Percentiles rank a stretch among this genome's conserved stretches.
phyloP scores from a whole-genome alignment of 2,113 vertebrate genomes.

The Lonchura striata region DNA sequence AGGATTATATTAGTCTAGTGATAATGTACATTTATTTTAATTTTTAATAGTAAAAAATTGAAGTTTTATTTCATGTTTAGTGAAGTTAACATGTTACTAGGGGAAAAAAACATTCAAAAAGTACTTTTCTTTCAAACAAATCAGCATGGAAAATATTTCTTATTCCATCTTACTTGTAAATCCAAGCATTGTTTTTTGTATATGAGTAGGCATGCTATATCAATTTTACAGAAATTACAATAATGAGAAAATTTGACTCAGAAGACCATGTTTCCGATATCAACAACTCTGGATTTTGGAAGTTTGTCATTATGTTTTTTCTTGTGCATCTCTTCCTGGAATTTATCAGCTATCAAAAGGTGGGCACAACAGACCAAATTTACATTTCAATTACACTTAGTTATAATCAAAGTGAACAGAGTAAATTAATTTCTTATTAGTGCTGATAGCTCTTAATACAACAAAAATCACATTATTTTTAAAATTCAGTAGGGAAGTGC shows the following conservation, averaged over 20 bases:
- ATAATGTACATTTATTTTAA: not conserved
- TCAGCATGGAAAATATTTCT: not conserved
- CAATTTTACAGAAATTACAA: not conserved
- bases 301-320: not conserved
- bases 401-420: not conserved
- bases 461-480: not conserved
- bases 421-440: not conserved
- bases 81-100: not conserved
- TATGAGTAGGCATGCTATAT: not conserved
- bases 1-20: slow-evolving; percentile 16
- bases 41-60: slow-evolving; percentile 3
- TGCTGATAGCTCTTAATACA: not conserved
- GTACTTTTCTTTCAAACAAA: not conserved
- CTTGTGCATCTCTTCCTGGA: not conserved
- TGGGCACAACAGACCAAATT: not conserved
- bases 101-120: not conserved
- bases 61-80: not conserved
- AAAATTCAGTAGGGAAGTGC: not conserved
- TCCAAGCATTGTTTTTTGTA: not conserved
- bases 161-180: not conserved
- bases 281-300: not conserved
- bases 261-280: not conserved
- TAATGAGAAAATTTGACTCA: not conserved
- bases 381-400: not conserved
- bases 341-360: not conserved